Conservation (phyloP, 2,113 vertebrate species). For the Gymnarchus niloticus region DNA sequence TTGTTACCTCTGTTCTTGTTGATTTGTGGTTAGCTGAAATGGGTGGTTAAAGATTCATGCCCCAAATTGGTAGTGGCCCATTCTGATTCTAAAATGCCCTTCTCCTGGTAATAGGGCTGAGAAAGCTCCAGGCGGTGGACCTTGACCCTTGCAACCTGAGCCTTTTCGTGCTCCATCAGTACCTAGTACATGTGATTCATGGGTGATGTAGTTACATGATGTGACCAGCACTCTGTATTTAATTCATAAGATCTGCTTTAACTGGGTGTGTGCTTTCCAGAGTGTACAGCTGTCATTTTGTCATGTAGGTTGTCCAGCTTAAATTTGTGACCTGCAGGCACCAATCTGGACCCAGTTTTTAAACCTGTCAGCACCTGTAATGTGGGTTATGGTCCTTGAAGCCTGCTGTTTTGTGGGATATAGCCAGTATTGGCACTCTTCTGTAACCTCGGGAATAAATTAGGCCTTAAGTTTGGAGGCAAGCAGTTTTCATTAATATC, state of each 20-base stretch:
- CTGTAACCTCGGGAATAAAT: neutral
- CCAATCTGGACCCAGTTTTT: neutral
- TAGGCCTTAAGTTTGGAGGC: neutral
- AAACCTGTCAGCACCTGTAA: neutral
- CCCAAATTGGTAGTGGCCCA: slow-evolving; percentile 9
- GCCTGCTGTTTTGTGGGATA: neutral
- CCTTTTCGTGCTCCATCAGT: neutral
- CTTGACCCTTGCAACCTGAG: neutral
- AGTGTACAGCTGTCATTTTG: neutral
- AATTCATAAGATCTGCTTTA: neutral
- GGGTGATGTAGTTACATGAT: neutral
- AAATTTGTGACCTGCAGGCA: too few species aligned
- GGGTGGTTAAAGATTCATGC: too few species aligned
- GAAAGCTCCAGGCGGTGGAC: neutral
- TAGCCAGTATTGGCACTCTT: neutral
- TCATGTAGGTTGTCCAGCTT: neutral
- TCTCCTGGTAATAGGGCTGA: neutral
- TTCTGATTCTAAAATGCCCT: slow-evolving; percentile 8
- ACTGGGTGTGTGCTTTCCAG: neutral
- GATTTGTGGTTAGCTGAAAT: neutral
- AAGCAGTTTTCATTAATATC: too few species aligned
- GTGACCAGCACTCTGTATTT: neutral
- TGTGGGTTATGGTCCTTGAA: neutral
- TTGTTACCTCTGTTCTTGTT: neutral
- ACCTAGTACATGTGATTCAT: neutral